These are phyloP conservation scores for Drymodes brunneopygia DNA, from an alignment of 2,113 vertebrate genomes.

Conservation along the genomic window DNA sequence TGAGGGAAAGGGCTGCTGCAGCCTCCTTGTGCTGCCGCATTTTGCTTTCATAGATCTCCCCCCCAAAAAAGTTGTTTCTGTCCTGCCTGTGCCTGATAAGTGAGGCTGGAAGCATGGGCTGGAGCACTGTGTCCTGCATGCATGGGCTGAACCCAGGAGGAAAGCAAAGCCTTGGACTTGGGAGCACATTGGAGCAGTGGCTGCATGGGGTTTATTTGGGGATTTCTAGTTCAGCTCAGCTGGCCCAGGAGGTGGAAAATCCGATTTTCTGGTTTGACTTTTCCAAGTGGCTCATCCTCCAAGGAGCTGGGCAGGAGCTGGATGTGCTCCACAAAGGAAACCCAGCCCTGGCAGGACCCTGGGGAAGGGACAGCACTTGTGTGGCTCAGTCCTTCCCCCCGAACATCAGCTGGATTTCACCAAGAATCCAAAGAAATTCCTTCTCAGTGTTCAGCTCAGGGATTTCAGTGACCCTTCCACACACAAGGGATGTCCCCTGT, in stretches of 20 bases:
- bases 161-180: neutral
- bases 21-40: neutral
- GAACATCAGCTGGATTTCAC: neutral
- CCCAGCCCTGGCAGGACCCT: neutral
- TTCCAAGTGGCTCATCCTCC: neutral
- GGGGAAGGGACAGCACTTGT: neutral
- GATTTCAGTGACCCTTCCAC: neutral
- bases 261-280: neutral
- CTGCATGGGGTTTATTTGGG: neutral
- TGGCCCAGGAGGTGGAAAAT: neutral
- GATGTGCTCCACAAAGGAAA: neutral
- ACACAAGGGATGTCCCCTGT: neutral
- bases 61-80: neutral
- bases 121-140: neutral
- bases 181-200: rapidly evolving
- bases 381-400: neutral
- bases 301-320: neutral
- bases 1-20: neutral
- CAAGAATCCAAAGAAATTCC: neutral
- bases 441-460: neutral
- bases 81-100: neutral
- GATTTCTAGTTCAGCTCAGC: neutral
- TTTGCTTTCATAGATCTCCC: neutral
- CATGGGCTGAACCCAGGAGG: neutral
- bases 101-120: neutral